phyloP scores from a whole-genome alignment of 2,888 invertebrate species.

The Balanococcus diminutus region DNA sequence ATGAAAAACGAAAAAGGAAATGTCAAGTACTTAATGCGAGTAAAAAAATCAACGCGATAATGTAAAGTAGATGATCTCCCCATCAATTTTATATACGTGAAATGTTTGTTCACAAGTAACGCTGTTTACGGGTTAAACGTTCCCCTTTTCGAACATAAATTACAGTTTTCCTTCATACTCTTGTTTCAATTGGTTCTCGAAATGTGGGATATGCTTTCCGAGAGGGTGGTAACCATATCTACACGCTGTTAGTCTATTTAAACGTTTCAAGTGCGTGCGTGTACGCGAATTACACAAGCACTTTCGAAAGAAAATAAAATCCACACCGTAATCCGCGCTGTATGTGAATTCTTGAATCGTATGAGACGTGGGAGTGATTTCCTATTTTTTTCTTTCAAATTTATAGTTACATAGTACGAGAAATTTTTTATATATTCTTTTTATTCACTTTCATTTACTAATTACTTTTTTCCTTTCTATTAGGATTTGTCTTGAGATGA shows the following conservation, averaged over 20 bases:
- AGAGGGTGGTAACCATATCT: constrained; percentile 13
- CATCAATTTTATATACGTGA: not conserved
- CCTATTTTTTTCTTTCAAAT: too few relatives aligned
- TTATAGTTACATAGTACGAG: too few relatives aligned
- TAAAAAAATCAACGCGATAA: not conserved
- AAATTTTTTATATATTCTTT: too few relatives aligned
- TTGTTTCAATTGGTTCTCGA: constrained; percentile 17
- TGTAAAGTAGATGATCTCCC: constrained; percentile 6
- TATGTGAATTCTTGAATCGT: too few relatives aligned
- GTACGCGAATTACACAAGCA: not conserved
- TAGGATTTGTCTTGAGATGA: too few relatives aligned
- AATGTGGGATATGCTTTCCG: not conserved
- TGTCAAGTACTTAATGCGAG: too few relatives aligned
- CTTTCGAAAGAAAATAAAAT: not conserved
- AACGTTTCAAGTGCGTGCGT: too few relatives aligned
- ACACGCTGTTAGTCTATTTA: not conserved
- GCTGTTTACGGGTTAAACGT: not conserved
- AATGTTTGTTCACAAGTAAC: not conserved
- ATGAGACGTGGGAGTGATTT: too few relatives aligned
- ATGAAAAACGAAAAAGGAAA: too few relatives aligned
- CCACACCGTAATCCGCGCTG: too few relatives aligned
- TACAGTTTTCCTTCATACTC: not conserved
- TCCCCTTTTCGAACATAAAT: constrained; percentile 10
- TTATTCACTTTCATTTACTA: too few relatives aligned
- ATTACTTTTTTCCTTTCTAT: too few relatives aligned